phyloP scores from a whole-genome alignment of 2,113 vertebrate genomes.

The Heterotilapia buettikoferi region DNA sequence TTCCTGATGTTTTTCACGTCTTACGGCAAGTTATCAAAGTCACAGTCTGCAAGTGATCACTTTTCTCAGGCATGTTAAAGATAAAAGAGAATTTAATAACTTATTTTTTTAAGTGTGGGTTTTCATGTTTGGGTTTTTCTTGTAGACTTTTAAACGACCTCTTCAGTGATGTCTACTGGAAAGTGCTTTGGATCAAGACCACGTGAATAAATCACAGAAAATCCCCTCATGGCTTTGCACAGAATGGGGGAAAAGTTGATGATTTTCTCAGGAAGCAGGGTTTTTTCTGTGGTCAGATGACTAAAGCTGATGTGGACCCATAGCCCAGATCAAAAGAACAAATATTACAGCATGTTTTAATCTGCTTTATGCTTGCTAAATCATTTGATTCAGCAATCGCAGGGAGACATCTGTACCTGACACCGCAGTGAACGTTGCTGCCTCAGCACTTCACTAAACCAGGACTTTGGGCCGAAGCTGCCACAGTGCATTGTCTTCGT shows the following conservation, averaged over 20 bases:
- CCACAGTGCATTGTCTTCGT: slow-evolving; percentile 18
- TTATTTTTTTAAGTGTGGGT: background rate
- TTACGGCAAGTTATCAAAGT: background rate
- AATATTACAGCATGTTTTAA: slow-evolving; percentile 14
- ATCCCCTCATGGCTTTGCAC: background rate
- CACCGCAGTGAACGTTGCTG: slow-evolving; percentile 8
- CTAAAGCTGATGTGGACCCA: background rate
- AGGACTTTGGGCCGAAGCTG: slow-evolving; percentile 21
- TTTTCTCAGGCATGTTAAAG: background rate
- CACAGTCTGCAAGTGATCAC: background rate
- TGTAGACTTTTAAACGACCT: background rate
- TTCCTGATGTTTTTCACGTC: background rate
- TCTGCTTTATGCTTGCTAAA: slow-evolving; percentile 27
- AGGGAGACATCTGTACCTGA: slow-evolving; percentile 19
- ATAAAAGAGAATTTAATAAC: background rate
- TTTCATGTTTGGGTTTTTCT: background rate
- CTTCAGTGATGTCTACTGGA: background rate
- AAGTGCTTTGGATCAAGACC: background rate
- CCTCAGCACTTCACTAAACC: slow-evolving; percentile 34
- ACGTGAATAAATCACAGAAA: background rate
- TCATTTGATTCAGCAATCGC: slow-evolving; percentile 9
- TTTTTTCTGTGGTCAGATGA: background rate
- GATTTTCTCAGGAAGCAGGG: background rate
- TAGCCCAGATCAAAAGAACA: background rate
- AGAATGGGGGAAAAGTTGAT: background rate